Conservation (phyloP, 2,113 vertebrate species). For the Ciconia maguari region DNA sequence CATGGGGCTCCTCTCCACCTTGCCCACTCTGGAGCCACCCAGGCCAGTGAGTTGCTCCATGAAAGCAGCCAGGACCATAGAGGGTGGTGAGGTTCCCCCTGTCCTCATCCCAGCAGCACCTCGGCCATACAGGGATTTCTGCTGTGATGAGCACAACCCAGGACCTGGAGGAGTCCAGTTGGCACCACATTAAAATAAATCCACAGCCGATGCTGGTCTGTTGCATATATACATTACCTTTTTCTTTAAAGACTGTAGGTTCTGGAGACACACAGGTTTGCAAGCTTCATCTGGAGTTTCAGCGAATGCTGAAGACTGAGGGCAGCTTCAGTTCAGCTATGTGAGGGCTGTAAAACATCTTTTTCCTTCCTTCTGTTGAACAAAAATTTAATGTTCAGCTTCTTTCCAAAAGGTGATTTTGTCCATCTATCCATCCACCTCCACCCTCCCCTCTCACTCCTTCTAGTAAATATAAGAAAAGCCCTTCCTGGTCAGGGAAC, state of each 20-base stretch:
- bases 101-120: neutral
- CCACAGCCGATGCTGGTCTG: neutral
- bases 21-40: neutral
- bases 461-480: neutral
- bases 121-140: neutral
- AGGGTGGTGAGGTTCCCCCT: neutral
- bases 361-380: neutral
- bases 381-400: neutral
- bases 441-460: neutral
- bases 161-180: neutral
- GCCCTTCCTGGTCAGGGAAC: neutral
- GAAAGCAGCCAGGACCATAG: neutral
- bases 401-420: neutral
- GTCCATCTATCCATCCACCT: neutral
- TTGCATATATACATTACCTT: neutral
- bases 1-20: accelerated
- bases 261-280: neutral
- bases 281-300: neutral
- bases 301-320: neutral
- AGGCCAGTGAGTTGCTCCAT: no score
- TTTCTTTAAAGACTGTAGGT: neutral
- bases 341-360: neutral
- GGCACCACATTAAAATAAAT: neutral
- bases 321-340: neutral
- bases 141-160: neutral